phyloP scores from a whole-genome alignment of 2,113 vertebrate genomes.

The Rhea pennata region DNA sequence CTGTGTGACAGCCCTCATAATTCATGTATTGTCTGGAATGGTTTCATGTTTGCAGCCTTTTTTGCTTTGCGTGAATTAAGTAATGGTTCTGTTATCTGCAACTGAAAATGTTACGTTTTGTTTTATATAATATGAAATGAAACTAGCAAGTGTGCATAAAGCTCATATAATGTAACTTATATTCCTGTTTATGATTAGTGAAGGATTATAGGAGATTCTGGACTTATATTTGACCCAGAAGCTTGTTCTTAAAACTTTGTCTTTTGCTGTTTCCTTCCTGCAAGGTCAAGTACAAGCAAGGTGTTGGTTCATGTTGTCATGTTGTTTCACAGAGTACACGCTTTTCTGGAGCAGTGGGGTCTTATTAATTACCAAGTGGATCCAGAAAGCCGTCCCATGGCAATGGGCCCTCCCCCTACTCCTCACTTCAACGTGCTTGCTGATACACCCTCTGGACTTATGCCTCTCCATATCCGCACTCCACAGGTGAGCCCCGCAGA shows the following conservation, averaged over 20 bases:
- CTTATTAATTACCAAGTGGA: slow-evolving; percentile 98
- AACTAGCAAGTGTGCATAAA: background rate
- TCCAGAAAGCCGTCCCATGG: slow-evolving; percentile 92
- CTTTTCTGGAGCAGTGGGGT: slow-evolving; percentile 98
- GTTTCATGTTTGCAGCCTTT: background rate
- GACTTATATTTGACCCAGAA: background rate
- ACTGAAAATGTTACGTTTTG: background rate
- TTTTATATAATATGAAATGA: background rate
- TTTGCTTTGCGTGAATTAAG: background rate
- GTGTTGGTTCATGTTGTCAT: rapidly evolving
- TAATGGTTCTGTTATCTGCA: background rate
- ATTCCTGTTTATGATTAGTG: background rate
- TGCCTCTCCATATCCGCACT: slow-evolving; percentile 92
- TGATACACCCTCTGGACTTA: slow-evolving; percentile 93
- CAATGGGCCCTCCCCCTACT: slow-evolving; percentile 96
- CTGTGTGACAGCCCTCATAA: background rate
- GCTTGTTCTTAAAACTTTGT: background rate
- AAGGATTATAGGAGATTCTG: background rate
- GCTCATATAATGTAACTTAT: rapidly evolving
- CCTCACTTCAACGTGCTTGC: slow-evolving; percentile 97
- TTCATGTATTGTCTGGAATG: rapidly evolving
- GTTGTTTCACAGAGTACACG: slow-evolving; percentile 84
- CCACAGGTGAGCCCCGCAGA: slow-evolving; percentile 81
- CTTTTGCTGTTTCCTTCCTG: background rate
- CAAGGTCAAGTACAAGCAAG: rapidly evolving